Evolutionary conservation across 2,797 vertebrate species (phyloP).

Genomic region (Triplophysa yarkandensis): DNA sequence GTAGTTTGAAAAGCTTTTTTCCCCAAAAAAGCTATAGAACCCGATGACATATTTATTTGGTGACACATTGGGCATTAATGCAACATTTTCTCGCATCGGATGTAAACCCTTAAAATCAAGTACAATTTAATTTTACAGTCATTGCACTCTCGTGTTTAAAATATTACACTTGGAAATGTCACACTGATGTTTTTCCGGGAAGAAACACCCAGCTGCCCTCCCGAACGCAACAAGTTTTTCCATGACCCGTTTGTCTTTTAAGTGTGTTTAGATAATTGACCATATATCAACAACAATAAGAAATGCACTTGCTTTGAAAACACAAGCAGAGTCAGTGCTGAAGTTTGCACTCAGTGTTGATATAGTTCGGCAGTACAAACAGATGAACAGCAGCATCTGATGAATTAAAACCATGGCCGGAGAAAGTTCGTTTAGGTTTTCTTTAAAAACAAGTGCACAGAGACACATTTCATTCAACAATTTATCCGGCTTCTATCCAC

Average conservation of each 20-base stretch:
- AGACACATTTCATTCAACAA: conserved; percentile 20
- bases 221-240: background rate
- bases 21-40: background rate
- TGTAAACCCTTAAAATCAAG: background rate
- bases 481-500: conserved; percentile 20
- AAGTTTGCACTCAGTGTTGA: conserved; percentile 19
- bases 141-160: background rate
- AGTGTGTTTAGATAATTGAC: background rate
- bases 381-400: conserved; percentile 29
- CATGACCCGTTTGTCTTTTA: background rate
- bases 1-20: background rate
- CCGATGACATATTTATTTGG: background rate
- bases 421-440: conserved; percentile 36
- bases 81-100: background rate
- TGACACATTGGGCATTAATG: background rate
- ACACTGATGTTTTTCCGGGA: conserved; percentile 12
- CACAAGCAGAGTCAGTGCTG: background rate
- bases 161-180: background rate
- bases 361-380: conserved; percentile 13
- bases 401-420: conserved; percentile 29
- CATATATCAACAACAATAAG: background rate
- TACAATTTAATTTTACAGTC: background rate
- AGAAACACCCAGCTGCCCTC: background rate
- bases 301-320: conserved; percentile 13
- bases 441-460: conserved; percentile 31